Evolutionary conservation across 2,113 vertebrate genomes (phyloP).

Genomic region (Lichenostomus cassidix): DNA sequence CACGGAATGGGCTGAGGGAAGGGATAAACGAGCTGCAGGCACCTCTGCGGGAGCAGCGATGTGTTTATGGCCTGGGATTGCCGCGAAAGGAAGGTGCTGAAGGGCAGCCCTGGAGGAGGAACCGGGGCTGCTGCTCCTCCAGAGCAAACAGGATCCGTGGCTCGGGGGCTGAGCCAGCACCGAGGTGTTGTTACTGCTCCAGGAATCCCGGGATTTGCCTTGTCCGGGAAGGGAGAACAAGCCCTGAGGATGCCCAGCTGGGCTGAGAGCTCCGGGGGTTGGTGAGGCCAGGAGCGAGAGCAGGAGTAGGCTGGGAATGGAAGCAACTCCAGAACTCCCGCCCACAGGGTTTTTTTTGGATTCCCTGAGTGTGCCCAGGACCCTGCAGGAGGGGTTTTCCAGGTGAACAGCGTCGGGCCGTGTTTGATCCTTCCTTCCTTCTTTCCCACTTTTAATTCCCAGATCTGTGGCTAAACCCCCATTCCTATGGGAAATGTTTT

Average conservation of each 20-base stretch:
- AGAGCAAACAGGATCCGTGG: neutral
- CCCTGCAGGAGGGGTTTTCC: neutral
- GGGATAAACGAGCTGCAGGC: neutral
- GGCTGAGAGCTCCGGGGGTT: neutral
- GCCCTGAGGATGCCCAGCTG: rapidly evolving
- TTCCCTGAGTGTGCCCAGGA: neutral
- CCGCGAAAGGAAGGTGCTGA: neutral
- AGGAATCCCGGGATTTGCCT: neutral
- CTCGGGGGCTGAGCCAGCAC: neutral
- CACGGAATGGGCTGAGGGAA: neutral
- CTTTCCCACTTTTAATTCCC: neutral
- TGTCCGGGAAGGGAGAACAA: neutral
- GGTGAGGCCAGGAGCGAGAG: neutral
- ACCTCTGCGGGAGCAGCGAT: neutral
- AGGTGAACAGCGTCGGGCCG: neutral
- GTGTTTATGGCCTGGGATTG: neutral
- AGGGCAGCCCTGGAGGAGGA: neutral
- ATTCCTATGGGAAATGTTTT: neutral
- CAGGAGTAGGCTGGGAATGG: neutral
- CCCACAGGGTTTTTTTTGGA: neutral
- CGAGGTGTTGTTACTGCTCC: rapidly evolving
- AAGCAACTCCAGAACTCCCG: neutral
- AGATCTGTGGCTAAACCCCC: neutral
- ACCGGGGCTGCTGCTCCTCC: neutral
- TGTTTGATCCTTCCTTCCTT: neutral